These are phyloP conservation scores for Perodicticus potto DNA, from an alignment of 2,797 vertebrate genomes.

Conservation along the genomic window DNA sequence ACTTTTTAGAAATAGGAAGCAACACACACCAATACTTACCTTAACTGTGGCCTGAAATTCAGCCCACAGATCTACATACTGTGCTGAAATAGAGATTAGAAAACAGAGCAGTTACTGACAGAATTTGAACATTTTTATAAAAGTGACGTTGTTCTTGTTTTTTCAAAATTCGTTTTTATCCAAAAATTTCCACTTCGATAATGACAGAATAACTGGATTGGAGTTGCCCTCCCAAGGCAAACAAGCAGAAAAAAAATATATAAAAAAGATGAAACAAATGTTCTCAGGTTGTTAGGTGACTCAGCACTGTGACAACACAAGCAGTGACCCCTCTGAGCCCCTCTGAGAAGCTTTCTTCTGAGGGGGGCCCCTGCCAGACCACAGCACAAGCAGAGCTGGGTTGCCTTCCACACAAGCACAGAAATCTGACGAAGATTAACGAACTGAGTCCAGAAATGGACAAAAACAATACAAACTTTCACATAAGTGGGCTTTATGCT, in stretches of 20 bases:
- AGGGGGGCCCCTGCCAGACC: background rate
- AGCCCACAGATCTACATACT: constrained; percentile 60
- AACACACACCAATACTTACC: constrained; percentile 62
- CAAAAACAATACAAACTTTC: background rate
- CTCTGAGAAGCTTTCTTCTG: background rate
- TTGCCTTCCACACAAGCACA: background rate
- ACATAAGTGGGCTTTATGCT: background rate
- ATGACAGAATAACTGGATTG: background rate
- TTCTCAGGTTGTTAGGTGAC: background rate
- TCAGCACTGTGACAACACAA: background rate
- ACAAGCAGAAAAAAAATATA: background rate
- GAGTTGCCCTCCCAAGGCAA: background rate
- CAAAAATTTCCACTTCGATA: constrained; percentile 35
- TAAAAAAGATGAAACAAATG: background rate
- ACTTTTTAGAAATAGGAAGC: background rate
- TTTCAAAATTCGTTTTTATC: constrained; percentile 48
- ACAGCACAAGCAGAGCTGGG: background rate
- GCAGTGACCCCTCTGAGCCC: background rate
- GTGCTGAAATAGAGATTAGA: constrained; percentile 64
- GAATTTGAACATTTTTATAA: constrained; percentile 29
- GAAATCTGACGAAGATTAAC: background rate
- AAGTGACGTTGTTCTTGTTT: background rate
- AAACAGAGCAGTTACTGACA: constrained; percentile 68
- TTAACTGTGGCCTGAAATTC: constrained; percentile 57
- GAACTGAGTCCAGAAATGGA: background rate